These are phyloP conservation scores for Myopa testacea DNA, from an alignment of 2,888 invertebrate species.

Conservation along the genomic window DNA sequence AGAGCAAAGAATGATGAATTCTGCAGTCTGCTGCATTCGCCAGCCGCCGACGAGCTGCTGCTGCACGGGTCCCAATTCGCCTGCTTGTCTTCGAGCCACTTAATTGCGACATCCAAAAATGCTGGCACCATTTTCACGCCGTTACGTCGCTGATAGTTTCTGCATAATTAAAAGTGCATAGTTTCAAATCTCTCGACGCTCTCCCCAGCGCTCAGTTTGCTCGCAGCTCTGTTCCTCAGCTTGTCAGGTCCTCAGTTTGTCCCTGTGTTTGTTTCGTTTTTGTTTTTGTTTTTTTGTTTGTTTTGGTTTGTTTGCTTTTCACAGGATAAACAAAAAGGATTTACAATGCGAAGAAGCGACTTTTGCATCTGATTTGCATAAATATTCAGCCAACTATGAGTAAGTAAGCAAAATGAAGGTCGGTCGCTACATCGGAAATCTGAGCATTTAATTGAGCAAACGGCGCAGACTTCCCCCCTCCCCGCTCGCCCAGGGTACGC, in stretches of 20 bases:
- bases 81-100: slow-evolving; percentile 12
- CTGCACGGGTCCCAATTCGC: too few species aligned
- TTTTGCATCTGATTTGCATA: slow-evolving; percentile 61
- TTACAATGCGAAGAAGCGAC: slow-evolving; percentile 48
- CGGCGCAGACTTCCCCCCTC: not conserved
- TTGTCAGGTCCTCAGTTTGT: not conserved
- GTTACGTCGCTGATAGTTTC: slow-evolving; percentile 14
- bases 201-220: not conserved
- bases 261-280: not conserved
- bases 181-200: not conserved
- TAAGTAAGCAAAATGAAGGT: not conserved
- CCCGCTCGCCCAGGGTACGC: not conserved
- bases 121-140: slow-evolving; percentile 24
- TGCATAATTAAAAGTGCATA: slow-evolving; percentile 30
- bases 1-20: not conserved
- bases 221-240: not conserved
- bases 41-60: not conserved
- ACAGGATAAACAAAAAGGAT: slow-evolving; percentile 46
- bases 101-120: slow-evolving; percentile 13
- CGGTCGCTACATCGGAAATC: slow-evolving; percentile 28
- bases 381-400: slow-evolving; percentile 40
- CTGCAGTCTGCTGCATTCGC: not conserved
- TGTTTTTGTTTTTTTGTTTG: slow-evolving; percentile 1
- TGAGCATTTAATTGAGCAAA: slow-evolving; percentile 35
- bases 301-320: slow-evolving; percentile 21